Percentiles rank a stretch among this genome's conserved stretches.
phyloP scores from a whole-genome alignment of 2,888 invertebrate species.

The Ochlodes sylvanus region DNA sequence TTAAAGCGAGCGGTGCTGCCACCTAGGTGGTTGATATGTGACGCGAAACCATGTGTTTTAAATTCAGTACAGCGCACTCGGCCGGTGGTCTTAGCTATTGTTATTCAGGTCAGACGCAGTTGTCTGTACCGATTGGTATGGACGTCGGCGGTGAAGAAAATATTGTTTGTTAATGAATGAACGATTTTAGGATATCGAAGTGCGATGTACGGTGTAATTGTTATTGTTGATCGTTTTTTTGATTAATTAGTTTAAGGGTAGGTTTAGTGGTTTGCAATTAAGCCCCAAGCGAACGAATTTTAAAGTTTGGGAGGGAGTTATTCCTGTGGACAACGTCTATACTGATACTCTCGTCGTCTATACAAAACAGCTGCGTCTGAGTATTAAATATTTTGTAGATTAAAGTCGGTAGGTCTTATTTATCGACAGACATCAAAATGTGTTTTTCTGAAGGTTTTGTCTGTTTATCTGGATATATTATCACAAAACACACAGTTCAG shows the following conservation, averaged over 20 bases:
- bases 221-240: not conserved
- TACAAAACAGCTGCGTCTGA: too few species aligned
- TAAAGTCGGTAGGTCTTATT: too few species aligned
- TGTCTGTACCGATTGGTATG: conserved; percentile 48
- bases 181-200: conserved; percentile 21
- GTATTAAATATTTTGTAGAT: too few species aligned
- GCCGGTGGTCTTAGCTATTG: conserved; percentile 48
- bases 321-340: too few species aligned
- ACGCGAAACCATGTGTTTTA: conserved; percentile 15
- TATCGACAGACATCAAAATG: too few species aligned
- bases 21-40: conserved; percentile 31
- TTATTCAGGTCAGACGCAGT: conserved; percentile 47
- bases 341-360: too few species aligned
- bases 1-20: conserved; percentile 20
- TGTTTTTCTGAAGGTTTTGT: too few species aligned
- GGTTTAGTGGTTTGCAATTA: not conserved
- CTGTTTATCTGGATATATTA: too few species aligned
- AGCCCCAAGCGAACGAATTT: not conserved
- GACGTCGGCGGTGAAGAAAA: conserved; percentile 51
- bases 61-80: conserved; percentile 15
- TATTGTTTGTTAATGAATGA: conserved; percentile 51
- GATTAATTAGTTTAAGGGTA: not conserved
- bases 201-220: conserved; percentile 6
- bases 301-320: too few species aligned
- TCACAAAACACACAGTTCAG: too few species aligned